Percentiles rank a stretch among this genome's conserved stretches.
These are phyloP conservation scores for Oryzaephilus surinamensis DNA, from an alignment of 1,140 invertebrate species.

Conservation along the genomic window DNA sequence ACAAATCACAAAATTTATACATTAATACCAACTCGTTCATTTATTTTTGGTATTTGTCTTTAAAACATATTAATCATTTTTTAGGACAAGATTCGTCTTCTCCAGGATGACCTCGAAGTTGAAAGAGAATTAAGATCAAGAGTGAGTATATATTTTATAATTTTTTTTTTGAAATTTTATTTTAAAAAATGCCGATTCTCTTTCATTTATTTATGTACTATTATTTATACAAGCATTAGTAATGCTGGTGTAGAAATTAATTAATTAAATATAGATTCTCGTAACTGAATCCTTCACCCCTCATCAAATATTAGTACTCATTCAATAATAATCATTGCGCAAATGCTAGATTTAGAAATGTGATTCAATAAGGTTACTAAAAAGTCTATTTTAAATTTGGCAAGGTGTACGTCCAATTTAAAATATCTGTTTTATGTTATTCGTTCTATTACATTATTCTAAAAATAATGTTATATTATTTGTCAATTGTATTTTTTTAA, in stretches of 20 bases:
- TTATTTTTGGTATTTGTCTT: no score
- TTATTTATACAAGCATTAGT: no score
- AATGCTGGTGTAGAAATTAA: no score
- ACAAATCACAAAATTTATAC: neutral
- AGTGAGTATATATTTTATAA: constrained; percentile 51
- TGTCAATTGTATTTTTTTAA: no score
- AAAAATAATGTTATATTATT: no score
- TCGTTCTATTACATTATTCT: no score
- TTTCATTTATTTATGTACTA: no score
- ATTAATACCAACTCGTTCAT: no score
- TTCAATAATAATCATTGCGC: constrained; percentile 12
- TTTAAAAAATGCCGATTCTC: constrained; percentile 12
- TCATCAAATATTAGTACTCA: no score
- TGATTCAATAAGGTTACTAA: constrained; percentile 21
- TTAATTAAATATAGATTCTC: no score
- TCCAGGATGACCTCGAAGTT: constrained; percentile 93
- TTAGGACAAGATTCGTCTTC: constrained; percentile 94
- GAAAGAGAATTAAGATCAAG: constrained; percentile 94
- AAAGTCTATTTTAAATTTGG: constrained; percentile 22
- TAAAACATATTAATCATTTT: constrained; percentile 11
- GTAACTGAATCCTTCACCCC: no score
- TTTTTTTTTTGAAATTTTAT: neutral
- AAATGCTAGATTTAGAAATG: constrained; percentile 15
- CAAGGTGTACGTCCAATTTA: constrained; percentile 19
- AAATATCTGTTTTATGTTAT: no score